These are phyloP conservation scores for Passer domesticus DNA, from an alignment of 2,113 vertebrate species.

Conservation along the genomic window DNA sequence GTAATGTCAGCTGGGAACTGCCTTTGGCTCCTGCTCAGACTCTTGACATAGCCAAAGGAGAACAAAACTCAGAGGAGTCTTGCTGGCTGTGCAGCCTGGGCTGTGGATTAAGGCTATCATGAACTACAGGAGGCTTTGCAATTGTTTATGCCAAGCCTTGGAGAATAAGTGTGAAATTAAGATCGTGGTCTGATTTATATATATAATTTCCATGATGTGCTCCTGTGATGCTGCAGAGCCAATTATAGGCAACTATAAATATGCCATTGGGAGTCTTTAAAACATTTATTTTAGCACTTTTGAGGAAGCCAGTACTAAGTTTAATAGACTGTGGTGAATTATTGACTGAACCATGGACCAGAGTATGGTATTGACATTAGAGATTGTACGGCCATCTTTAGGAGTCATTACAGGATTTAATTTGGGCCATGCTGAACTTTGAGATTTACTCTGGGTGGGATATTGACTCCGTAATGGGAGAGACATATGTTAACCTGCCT, in stretches of 20 bases:
- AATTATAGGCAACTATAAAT: constrained; percentile 41
- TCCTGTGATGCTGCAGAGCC: constrained; percentile 3
- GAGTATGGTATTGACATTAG: constrained; percentile 5
- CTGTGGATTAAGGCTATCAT: background rate
- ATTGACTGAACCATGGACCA: background rate
- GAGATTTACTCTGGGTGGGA: background rate
- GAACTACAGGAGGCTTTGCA: background rate
- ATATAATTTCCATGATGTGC: background rate
- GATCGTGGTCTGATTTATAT: background rate
- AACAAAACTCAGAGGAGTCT: background rate
- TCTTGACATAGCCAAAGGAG: background rate
- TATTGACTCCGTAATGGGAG: background rate
- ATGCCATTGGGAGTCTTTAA: background rate
- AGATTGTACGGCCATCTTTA: background rate
- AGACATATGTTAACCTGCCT: background rate
- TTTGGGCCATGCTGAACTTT: background rate
- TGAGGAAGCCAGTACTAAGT: constrained; percentile 4
- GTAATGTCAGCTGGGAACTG: background rate
- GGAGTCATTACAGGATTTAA: constrained; percentile 19
- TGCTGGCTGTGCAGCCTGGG: background rate
- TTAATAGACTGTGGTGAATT: constrained; percentile 43
- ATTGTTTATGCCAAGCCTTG: background rate
- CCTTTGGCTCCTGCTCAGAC: background rate
- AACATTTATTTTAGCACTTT: background rate
- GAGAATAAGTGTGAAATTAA: constrained; percentile 3